Percentiles rank a stretch among this genome's conserved stretches.
These are phyloP conservation scores for Strongylocentrotus purpuratus DNA, from an alignment of 35 echinoderm and acorn worm species.

Conservation along the genomic window DNA sequence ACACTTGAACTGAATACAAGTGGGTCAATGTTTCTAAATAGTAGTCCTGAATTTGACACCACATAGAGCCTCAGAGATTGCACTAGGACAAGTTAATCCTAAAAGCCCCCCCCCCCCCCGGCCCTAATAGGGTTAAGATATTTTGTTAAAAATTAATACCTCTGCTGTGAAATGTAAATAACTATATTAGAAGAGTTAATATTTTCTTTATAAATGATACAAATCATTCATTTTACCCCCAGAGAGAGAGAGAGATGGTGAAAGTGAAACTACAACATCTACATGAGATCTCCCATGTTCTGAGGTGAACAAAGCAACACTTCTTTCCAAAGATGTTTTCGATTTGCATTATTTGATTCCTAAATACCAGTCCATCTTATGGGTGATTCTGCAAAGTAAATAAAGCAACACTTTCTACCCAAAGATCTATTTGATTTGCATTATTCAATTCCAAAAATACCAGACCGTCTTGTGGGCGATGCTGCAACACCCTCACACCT, in stretches of 20 bases:
- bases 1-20: not conserved
- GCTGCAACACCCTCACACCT: not conserved
- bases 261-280: not conserved
- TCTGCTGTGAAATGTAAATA: not conserved
- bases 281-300: not conserved
- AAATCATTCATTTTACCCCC: not conserved
- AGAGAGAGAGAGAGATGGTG: not conserved
- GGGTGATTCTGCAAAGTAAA: not conserved
- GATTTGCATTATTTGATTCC: not conserved
- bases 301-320: not conserved
- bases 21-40: not conserved
- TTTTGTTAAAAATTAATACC: not conserved
- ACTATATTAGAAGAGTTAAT: not conserved
- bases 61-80: not conserved
- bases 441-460: not conserved
- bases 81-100: too few species aligned
- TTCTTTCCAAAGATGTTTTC: not conserved
- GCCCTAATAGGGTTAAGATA: too few species aligned
- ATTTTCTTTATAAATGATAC: not conserved
- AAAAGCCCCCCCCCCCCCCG: too few species aligned
- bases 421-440: not conserved
- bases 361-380: not conserved
- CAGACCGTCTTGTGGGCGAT: not conserved
- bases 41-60: not conserved
- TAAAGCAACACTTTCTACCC: not conserved